Evolutionary conservation across 2,113 vertebrate genomes (phyloP), one percentile per base, ranked within the genome.

Genomic region (Nannobrachium achirus): DNA sequence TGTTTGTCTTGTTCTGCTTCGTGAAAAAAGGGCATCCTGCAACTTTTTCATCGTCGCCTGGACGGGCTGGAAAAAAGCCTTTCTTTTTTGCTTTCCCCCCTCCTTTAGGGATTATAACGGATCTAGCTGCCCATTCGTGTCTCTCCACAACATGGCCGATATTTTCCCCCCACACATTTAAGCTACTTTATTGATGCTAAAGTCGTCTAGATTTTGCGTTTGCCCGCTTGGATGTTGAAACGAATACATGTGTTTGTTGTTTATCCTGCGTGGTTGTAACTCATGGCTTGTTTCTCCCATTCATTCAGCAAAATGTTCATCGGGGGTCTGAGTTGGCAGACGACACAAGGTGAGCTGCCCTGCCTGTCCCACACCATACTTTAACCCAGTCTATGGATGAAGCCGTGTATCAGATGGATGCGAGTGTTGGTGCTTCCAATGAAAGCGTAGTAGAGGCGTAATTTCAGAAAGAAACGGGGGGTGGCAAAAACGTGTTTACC

Each of bases 261-360:
- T 59, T 82, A 42, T 79, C 70, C 25, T 33, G 25, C 25, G 25
- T n/a, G n/a, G n/a, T n/a, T n/a, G n/a, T 33, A 33, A 81, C 76
- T 83, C 69, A 81, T 78, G 0, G 73, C 91, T 88, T 90, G 16
- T 91, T 88, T 90, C 81, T 89, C 84, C 84, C 92, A 84, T 88
- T 85, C 92, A 84, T 88, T 86, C 93, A 97, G 95, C 93, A 96
- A 96, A 93, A 96, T 97, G 95, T 96, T 97, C 94, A 95, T 96
- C 94, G 95, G 95, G 88, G 95, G 95, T 89, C 92, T 96, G 90
- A 96, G 95, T 89, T 97, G 95, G 95, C 95, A 97, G 91, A 96
- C 95, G 68, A 97, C 95, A 88, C 95, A 97, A 96, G 95, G 95
- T 97, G 93, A 96, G 95, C 73, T 86, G 88, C 88, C 89, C 89